phyloP scores from a whole-genome alignment of 2,888 invertebrate species.

The Cryptocheilus praepositus region DNA sequence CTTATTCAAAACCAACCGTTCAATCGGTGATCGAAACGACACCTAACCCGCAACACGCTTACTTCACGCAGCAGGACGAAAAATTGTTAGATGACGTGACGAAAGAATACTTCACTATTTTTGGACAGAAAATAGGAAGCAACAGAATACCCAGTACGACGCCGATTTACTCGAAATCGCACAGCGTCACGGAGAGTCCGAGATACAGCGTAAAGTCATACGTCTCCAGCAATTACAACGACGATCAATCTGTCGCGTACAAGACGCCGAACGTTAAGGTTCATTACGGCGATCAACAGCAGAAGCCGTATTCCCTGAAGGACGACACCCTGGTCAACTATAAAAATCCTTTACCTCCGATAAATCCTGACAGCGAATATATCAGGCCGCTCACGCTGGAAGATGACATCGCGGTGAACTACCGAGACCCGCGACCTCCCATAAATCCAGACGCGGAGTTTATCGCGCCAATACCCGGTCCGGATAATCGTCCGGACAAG shows the following conservation, averaged over 20 bases:
- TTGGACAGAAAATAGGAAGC: slow-evolving; percentile 81
- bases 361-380: slow-evolving; percentile 83
- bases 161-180: slow-evolving; percentile 64
- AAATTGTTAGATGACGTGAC: slow-evolving; percentile 84
- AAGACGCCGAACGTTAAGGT: slow-evolving; percentile 75
- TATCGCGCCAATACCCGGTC: slow-evolving; percentile 69
- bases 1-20: slow-evolving; percentile 64
- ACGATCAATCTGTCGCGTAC: slow-evolving; percentile 47
- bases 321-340: slow-evolving; percentile 85
- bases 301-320: slow-evolving; percentile 75
- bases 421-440: slow-evolving; percentile 78
- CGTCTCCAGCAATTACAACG: slow-evolving; percentile 54
- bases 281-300: slow-evolving; percentile 77
- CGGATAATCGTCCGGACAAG: slow-evolving; percentile 54
- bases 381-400: slow-evolving; percentile 70
- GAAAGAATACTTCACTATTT: slow-evolving; percentile 84
- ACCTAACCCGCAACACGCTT: slow-evolving; percentile 79
- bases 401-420: slow-evolving; percentile 79
- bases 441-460: slow-evolving; percentile 80
- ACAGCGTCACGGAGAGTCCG: slow-evolving; percentile 65
- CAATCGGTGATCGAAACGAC: slow-evolving; percentile 75
- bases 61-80: slow-evolving; percentile 83
- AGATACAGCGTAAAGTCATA: slow-evolving; percentile 54
- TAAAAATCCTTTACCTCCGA: slow-evolving; percentile 80
- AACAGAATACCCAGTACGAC: slow-evolving; percentile 76